Percentiles rank a stretch among this genome's conserved stretches.
Evolutionary conservation across 1,140 invertebrate genomes (phyloP).

Genomic region (Ditylenchus dipsaci): DNA sequence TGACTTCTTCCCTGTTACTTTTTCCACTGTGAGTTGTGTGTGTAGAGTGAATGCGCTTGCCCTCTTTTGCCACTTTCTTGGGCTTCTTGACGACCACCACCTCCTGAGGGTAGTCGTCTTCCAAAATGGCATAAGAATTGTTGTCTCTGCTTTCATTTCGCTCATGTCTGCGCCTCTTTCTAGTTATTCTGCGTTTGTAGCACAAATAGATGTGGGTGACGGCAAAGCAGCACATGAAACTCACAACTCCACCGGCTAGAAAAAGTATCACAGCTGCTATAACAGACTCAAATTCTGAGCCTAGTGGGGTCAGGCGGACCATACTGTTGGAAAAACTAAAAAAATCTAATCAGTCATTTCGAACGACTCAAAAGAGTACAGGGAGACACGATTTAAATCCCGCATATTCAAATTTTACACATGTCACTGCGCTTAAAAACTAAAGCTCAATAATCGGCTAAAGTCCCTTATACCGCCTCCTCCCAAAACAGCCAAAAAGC

Average conservation of each 20-base stretch:
- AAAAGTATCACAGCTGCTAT: constrained; percentile 28
- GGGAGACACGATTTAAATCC: too few species aligned
- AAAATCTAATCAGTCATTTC: too few species aligned
- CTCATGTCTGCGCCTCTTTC: constrained; percentile 14
- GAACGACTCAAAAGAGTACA: too few species aligned
- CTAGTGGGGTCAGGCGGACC: constrained; percentile 17
- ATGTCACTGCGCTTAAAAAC: too few species aligned
- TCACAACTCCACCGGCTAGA: constrained; percentile 24
- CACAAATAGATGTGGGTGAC: constrained; percentile 32
- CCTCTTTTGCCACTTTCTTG: neutral
- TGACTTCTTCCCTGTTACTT: neutral
- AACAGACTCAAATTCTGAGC: constrained; percentile 31
- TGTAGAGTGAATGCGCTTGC: neutral
- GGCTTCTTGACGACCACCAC: neutral
- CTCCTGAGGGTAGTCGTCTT: neutral
- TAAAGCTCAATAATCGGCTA: too few species aligned
- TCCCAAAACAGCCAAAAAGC: too few species aligned
- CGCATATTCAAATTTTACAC: too few species aligned
- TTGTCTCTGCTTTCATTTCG: neutral
- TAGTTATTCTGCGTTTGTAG: constrained; percentile 25
- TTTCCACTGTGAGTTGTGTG: neutral
- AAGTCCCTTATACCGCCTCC: too few species aligned
- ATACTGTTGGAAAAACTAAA: too few species aligned
- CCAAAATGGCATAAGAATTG: neutral
- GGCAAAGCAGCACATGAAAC: constrained; percentile 27